phyloP scores from a whole-genome alignment of 2,113 vertebrate genomes.

The Mohoua ochrocephala region DNA sequence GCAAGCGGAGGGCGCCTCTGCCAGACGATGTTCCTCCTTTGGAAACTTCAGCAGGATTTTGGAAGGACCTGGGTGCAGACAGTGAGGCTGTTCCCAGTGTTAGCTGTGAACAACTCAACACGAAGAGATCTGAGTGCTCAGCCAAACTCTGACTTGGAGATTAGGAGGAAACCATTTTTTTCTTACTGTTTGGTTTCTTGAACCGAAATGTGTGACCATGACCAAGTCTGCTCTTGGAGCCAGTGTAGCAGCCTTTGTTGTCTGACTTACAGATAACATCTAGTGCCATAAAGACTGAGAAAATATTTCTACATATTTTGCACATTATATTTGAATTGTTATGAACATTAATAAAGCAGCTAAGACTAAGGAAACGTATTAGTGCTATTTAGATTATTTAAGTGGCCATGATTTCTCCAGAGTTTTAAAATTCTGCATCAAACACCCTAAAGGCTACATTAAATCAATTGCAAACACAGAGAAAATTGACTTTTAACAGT shows the following conservation, averaged over 20 bases:
- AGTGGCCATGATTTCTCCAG: background rate
- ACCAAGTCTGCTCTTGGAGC: background rate
- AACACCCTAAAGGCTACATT: conserved; percentile 16
- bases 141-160: background rate
- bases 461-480: conserved; percentile 35
- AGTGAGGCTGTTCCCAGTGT: background rate
- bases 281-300: background rate
- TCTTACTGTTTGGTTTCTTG: background rate
- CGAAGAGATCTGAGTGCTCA: background rate
- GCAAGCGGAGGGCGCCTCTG: accelerated
- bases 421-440: conserved; percentile 13
- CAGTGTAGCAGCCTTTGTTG: background rate
- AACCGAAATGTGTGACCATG: background rate
- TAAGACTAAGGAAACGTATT: background rate
- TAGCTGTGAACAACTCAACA: background rate
- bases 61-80: background rate
- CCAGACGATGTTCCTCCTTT: background rate
- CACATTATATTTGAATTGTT: background rate
- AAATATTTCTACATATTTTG: background rate
- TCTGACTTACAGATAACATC: background rate
- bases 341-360: background rate
- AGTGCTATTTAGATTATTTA: conserved; percentile 26
- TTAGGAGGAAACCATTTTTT: background rate
- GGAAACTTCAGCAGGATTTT: background rate
- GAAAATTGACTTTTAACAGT: conserved; percentile 48